phyloP scores from a whole-genome alignment of 2,888 invertebrate genomes.

The Catocala fraxini region DNA sequence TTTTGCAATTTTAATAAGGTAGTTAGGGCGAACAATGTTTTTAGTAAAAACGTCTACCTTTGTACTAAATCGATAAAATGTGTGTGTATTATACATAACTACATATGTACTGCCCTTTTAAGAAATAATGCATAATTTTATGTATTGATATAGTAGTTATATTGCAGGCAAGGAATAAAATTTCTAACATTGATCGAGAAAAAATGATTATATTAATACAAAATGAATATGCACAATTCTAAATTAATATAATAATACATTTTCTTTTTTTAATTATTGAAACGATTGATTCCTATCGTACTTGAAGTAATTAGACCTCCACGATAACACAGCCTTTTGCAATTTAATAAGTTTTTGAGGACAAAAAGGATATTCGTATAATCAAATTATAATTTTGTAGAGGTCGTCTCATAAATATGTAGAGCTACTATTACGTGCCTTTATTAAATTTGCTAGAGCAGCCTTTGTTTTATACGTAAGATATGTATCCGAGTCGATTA shows the following conservation, averaged over 20 bases:
- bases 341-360: constrained; percentile 27
- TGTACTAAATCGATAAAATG: no score
- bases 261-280: background rate
- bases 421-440: constrained; percentile 32
- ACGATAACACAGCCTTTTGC: background rate
- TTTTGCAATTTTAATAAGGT: constrained; percentile 33
- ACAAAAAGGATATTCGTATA: constrained; percentile 34
- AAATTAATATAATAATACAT: no score
- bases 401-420: constrained; percentile 47
- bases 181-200: no score
- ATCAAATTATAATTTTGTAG: constrained; percentile 46
- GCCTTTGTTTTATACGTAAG: constrained; percentile 12
- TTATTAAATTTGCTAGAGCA: constrained; percentile 38
- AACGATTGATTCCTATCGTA: background rate
- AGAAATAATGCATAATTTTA: no score
- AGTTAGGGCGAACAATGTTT: background rate
- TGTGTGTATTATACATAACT: no score
- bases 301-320: background rate
- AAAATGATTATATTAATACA: no score
- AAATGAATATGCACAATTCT: no score
- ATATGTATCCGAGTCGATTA: constrained; percentile 19
- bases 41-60: background rate
- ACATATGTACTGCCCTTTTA: no score
- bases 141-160: no score
- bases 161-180: no score